These are phyloP conservation scores for Premnoplex brunnescens DNA, from an alignment of 2,797 vertebrate genomes.

Conservation along the genomic window DNA sequence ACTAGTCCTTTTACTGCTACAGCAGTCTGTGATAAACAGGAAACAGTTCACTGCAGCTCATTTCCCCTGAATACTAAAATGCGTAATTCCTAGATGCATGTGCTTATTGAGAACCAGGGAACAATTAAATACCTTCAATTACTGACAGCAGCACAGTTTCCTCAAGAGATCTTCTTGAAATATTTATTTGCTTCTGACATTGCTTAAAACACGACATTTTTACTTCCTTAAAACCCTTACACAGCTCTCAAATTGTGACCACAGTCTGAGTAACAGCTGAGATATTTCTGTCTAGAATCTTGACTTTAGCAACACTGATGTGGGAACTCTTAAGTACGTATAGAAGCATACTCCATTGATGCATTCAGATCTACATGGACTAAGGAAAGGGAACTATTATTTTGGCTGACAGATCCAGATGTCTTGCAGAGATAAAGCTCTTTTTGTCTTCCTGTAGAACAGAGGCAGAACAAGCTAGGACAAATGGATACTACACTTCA, in stretches of 20 bases:
- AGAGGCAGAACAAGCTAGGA: background rate
- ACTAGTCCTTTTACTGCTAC: background rate
- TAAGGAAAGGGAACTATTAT: background rate
- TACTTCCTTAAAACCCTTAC: background rate
- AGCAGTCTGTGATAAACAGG: background rate
- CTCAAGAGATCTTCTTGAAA: background rate
- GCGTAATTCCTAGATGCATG: background rate
- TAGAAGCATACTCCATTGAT: background rate
- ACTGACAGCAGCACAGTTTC: background rate
- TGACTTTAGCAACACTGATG: background rate
- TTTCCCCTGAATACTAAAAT: background rate
- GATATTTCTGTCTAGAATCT: background rate
- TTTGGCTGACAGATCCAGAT: background rate
- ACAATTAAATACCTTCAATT: background rate
- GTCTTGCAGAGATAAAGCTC: background rate
- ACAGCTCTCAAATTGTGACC: background rate
- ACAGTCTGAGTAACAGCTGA: background rate
- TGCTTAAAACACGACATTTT: background rate
- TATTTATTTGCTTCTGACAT: background rate
- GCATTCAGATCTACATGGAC: background rate
- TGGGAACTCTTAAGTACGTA: background rate
- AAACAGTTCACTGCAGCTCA: background rate
- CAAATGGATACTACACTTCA: background rate
- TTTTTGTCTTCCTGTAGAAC: background rate
- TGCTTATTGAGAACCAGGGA: background rate